These are phyloP conservation scores for Salvator merianae DNA, from an alignment of 2,113 vertebrate species.

Conservation along the genomic window DNA sequence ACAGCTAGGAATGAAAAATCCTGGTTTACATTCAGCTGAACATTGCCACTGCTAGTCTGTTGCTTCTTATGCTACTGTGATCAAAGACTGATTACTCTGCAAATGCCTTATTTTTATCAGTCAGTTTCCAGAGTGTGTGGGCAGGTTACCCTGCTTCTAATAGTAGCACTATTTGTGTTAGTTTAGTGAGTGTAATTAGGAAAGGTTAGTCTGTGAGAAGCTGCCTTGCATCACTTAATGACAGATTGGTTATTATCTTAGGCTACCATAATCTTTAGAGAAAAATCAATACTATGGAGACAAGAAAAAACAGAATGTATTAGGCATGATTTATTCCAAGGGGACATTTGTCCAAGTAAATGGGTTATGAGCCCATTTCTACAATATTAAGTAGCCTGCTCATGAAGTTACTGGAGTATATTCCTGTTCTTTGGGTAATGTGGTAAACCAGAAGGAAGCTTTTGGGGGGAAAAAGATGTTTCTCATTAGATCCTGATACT, in stretches of 20 bases:
- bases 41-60: not conserved
- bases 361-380: rapidly evolving
- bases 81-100: not conserved
- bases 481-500: not conserved
- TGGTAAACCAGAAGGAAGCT: not conserved
- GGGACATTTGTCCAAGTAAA: not conserved
- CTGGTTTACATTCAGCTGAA: not conserved
- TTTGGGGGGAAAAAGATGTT: not conserved
- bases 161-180: not conserved
- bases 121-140: not conserved
- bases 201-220: conserved; percentile 33
- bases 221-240: conserved; percentile 52
- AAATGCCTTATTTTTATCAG: not conserved
- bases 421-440: conserved; percentile 23
- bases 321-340: not conserved
- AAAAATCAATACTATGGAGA: conserved; percentile 7
- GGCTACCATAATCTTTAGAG: not conserved
- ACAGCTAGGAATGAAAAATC: not conserved
- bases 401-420: not conserved
- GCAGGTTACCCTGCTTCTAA: too few species aligned
- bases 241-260: conserved; percentile 24
- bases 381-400: not conserved
- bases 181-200: conserved; percentile 14
- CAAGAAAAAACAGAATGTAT: conserved; percentile 13
- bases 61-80: not conserved